A percentile compares a stretch with the other conserved stretches of the same genome.
Conservation (phyloP, 2,888 invertebrate species). For the Gonocerus acuteangulatus region DNA sequence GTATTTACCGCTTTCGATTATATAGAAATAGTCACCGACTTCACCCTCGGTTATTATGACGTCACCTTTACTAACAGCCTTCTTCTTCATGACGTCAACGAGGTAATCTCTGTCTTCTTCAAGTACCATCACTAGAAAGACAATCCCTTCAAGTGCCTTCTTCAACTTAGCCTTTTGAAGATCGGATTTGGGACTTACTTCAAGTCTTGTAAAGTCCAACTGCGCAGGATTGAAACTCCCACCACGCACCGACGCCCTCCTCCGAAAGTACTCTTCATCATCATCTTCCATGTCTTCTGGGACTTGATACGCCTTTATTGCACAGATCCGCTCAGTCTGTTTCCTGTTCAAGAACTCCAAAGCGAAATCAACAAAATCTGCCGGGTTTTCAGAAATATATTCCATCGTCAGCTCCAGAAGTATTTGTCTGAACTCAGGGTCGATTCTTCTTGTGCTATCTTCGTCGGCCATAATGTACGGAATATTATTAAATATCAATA, state of each 20-base stretch:
- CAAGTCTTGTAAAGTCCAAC: neutral
- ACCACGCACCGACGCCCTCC: too few species aligned
- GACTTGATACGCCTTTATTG: neutral
- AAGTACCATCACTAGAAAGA: neutral
- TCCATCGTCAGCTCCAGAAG: too few species aligned
- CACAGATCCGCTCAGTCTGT: neutral
- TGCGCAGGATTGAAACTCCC: too few species aligned
- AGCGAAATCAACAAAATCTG: neutral
- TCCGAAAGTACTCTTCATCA: too few species aligned
- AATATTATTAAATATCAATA: too few species aligned
- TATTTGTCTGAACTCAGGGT: neutral
- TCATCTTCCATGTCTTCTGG: too few species aligned
- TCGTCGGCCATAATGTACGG: too few species aligned
- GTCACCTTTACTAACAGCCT: constrained; percentile 73
- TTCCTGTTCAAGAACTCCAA: neutral
- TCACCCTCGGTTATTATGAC: constrained; percentile 91
- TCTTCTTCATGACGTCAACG: constrained; percentile 96
- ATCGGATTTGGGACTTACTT: neutral
- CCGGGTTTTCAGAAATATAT: neutral
- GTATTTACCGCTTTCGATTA: constrained; percentile 84
- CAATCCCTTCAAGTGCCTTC: neutral
- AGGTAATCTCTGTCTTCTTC: constrained; percentile 47
- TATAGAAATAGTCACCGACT: constrained; percentile 97
- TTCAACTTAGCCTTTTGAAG: neutral
- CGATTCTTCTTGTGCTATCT: neutral